Base-by-base conservation (phyloP, 2,888 invertebrate species). In the Flexamia atlantica region DNA sequence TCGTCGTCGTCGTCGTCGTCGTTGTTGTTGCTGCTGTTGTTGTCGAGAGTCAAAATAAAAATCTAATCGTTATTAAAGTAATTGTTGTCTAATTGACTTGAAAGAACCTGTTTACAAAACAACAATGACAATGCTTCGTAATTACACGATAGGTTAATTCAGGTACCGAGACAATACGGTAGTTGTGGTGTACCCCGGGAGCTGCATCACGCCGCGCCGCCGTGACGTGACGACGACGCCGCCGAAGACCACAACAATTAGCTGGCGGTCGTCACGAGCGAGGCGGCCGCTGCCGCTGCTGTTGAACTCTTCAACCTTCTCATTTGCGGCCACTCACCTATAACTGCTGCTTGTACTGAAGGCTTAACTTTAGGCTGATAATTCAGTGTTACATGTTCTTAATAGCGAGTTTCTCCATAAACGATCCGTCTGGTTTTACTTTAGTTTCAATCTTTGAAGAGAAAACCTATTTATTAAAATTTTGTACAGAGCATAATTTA, bases 301-400 rank as follows among this genome's bases (percentile, higher is more conserved):
- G 70, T 36, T 70, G 70, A 70, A 36, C 70, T 70, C 70, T 70
- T 70, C 40, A 70, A 70, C 70, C 40, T 23, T 2, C 64, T 30
- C 64, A 30, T 2, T 53, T 7, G 14, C 12, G 53, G 53, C 4
- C 53, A 53, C 20, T 53, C 53, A 23, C 53, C 53, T 23, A 23
- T 23, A 2, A 3, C 5, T 23, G 20, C 20, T 53, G 50, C 46
- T 46, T 9, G 46, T 46, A 46, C 12, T 14, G 46, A 40, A 12
- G 40, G 5, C 40, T 40, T 5, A n/a, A n/a, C n/a, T n/a, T n/a
- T n/a, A n/a, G n/a, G n/a, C n/a, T n/a, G n/a, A n/a, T n/a, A n/a
- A n/a, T n/a, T n/a, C n/a, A n/a, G n/a, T n/a, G n/a, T n/a, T n/a
- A n/a, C n/a, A n/a, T n/a, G n/a, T n/a, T n/a, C n/a, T n/a, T n/a